Conservation (phyloP, 2,888 invertebrate species). For the Sinopyrophorus schimmeli region DNA sequence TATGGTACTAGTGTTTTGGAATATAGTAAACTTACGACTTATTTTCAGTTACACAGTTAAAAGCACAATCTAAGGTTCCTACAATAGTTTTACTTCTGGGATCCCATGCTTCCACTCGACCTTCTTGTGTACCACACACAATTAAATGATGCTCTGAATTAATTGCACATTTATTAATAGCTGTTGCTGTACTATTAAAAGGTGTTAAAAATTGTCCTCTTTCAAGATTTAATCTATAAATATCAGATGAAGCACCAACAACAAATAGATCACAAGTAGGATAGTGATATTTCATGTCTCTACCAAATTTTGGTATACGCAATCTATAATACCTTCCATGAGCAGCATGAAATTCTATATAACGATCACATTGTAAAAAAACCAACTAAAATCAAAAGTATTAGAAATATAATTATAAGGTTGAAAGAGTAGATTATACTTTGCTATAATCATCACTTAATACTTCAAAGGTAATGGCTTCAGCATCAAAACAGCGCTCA, state of each 20-base stretch:
- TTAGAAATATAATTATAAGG: constrained; percentile 13
- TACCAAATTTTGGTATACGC: constrained; percentile 92
- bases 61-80: constrained; percentile 83
- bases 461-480: constrained; percentile 90
- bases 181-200: constrained; percentile 71
- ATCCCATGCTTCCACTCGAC: constrained; percentile 96
- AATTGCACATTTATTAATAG: constrained; percentile 81
- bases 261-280: constrained; percentile 91
- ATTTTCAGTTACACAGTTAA: constrained; percentile 62
- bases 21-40: constrained; percentile 55
- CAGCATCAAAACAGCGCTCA: constrained; percentile 96
- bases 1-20: neutral
- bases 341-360: constrained; percentile 93
- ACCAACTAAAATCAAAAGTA: constrained; percentile 68
- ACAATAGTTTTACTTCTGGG: constrained; percentile 78
- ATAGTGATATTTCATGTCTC: constrained; percentile 89
- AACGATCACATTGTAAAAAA: constrained; percentile 87
- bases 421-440: constrained; percentile 56
- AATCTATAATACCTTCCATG: constrained; percentile 89
- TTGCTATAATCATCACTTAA: constrained; percentile 97
- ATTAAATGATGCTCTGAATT: constrained; percentile 89
- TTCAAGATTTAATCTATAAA: constrained; percentile 93
- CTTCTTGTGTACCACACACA: constrained; percentile 84
- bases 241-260: constrained; percentile 85
- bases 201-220: constrained; percentile 92